phyloP scores from a whole-genome alignment of 2,888 invertebrate species.

The Heliconius erato region DNA sequence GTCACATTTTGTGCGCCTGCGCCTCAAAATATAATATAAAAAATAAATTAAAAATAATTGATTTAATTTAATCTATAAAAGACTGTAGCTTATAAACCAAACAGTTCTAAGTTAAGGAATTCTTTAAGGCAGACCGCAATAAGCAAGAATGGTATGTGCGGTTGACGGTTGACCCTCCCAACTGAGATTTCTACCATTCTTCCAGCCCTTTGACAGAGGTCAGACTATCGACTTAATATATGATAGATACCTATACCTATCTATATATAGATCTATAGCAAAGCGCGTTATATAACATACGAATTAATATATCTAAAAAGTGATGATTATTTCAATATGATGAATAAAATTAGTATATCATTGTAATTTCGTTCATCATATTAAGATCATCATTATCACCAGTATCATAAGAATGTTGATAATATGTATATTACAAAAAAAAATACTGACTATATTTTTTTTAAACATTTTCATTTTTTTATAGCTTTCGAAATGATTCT shows the following conservation, averaged over 20 bases:
- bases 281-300: background rate
- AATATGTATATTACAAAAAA: background rate
- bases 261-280: background rate
- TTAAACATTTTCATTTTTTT: too few species aligned
- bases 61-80: background rate
- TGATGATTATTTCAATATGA: too few species aligned
- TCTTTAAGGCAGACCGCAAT: constrained; percentile 71
- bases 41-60: background rate
- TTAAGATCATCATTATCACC: too few species aligned
- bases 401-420: background rate
- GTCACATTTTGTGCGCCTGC: too few species aligned
- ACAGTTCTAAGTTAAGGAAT: constrained; percentile 60
- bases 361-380: too few species aligned
- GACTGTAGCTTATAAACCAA: background rate
- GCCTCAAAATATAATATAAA: background rate
- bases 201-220: constrained; percentile 41
- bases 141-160: constrained; percentile 73
- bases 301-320: background rate
- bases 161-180: constrained; percentile 61
- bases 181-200: constrained; percentile 70
- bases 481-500: background rate
- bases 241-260: background rate
- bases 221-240: constrained; percentile 35
- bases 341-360: too few species aligned
- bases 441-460: too few species aligned